Evolutionary conservation across 1,140 invertebrate genomes (phyloP).

Genomic region (Sitobion miscanthi): DNA sequence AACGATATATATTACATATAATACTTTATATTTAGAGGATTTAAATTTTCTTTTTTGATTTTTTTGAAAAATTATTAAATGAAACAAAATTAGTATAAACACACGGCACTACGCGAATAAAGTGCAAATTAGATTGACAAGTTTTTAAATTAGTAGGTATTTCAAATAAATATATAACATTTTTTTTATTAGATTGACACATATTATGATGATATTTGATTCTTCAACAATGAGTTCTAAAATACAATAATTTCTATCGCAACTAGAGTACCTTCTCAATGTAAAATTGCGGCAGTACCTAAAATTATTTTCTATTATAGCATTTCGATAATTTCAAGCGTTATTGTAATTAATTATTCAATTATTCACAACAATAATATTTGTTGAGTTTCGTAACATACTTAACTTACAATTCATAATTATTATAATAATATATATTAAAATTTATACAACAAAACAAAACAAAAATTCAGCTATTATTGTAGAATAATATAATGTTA

Average conservation of each 20-base stretch:
- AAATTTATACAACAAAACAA: conserved; percentile 37
- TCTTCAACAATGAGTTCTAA: neutral
- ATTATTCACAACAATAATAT: conserved; percentile 19
- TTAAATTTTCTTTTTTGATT: too few relatives aligned
- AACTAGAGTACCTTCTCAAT: neutral
- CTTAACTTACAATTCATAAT: neutral
- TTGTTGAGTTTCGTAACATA: neutral
- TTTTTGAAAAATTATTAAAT: neutral
- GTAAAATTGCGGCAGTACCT: neutral
- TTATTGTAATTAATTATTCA: conserved; percentile 22
- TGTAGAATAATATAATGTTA: neutral
- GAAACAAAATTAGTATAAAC: neutral
- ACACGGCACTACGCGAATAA: neutral
- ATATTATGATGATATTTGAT: neutral
- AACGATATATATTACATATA: neutral
- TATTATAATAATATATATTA: neutral
- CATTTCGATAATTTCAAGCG: neutral
- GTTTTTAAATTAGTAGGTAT: neutral
- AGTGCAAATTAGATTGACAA: neutral
- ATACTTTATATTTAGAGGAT: neutral
- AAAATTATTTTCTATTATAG: conserved; percentile 22
- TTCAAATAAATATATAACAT: neutral
- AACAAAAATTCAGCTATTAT: conserved; percentile 25
- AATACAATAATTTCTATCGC: neutral
- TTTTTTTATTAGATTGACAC: conserved; percentile 4